Percentiles rank a stretch among this genome's conserved stretches.
These are phyloP conservation scores for Oceanodroma tethys DNA, from an alignment of 2,113 vertebrate genomes.

Conservation along the genomic window DNA sequence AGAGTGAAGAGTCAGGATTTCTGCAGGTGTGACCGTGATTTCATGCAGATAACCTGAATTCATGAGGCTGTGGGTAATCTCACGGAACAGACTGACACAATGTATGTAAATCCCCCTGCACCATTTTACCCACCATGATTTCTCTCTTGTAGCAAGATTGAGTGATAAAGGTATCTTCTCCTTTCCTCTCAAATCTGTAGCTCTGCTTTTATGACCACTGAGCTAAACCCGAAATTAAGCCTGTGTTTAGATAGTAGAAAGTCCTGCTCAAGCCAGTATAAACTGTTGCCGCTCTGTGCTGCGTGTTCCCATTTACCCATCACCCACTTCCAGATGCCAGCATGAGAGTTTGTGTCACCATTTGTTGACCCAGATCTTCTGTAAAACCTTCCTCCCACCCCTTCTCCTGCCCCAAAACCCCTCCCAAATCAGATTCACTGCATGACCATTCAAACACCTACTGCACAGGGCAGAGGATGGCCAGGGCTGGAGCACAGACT, in stretches of 20 bases:
- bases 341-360: neutral
- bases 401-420: rapidly evolving
- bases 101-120: neutral
- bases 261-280: neutral
- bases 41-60: neutral
- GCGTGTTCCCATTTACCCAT: neutral
- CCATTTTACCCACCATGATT: neutral
- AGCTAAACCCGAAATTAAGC: neutral
- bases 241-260: neutral
- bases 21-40: neutral
- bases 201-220: neutral
- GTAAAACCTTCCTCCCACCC: neutral
- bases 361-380: neutral
- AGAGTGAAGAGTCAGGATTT: neutral
- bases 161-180: neutral
- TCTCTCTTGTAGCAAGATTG: neutral
- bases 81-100: neutral
- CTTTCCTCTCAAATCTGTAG: neutral
- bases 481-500: neutral
- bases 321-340: neutral
- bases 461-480: neutral
- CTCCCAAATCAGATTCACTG: neutral
- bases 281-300: neutral
- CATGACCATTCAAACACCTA: neutral
- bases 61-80: neutral